Percentiles rank a stretch among this genome's conserved stretches.
Conservation (phyloP, 1,140 invertebrate species). For the Samia ricini region DNA sequence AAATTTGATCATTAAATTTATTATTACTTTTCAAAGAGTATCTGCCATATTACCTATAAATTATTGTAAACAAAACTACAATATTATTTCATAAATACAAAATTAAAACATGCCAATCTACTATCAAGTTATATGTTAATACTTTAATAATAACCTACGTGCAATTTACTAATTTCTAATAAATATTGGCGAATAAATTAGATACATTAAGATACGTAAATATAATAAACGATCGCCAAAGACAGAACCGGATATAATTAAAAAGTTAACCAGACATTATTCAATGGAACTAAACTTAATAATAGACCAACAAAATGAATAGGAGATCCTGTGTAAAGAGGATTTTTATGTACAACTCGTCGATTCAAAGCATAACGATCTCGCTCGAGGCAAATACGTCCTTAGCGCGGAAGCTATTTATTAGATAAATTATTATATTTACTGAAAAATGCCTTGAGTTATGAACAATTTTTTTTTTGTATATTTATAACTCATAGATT, state of each 20-base stretch:
- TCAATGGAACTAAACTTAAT: conserved; percentile 15
- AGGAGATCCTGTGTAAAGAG: conserved; percentile 10
- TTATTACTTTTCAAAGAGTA: too few species aligned
- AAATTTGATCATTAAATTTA: too few species aligned
- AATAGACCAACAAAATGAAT: conserved; percentile 24
- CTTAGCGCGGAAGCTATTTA: background rate
- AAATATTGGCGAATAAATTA: background rate
- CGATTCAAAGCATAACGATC: conserved; percentile 18
- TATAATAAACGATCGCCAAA: background rate
- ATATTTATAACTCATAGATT: background rate
- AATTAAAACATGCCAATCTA: too few species aligned
- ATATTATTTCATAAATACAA: too few species aligned
- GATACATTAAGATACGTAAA: background rate
- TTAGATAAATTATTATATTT: background rate
- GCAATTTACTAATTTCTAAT: background rate
- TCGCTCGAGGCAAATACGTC: conserved; percentile 1
- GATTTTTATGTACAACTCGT: conserved; percentile 17
- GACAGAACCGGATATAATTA: conserved; percentile 13
- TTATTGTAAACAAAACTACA: too few species aligned
- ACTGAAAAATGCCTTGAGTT: background rate
- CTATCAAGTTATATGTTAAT: too few species aligned
- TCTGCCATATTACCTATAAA: too few species aligned
- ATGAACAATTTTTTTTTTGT: background rate
- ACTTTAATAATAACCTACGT: background rate
- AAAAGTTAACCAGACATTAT: conserved; percentile 18